Conservation (phyloP, 2,797 vertebrate genomes). For the Ctenochaetus hawaiiensis region DNA sequence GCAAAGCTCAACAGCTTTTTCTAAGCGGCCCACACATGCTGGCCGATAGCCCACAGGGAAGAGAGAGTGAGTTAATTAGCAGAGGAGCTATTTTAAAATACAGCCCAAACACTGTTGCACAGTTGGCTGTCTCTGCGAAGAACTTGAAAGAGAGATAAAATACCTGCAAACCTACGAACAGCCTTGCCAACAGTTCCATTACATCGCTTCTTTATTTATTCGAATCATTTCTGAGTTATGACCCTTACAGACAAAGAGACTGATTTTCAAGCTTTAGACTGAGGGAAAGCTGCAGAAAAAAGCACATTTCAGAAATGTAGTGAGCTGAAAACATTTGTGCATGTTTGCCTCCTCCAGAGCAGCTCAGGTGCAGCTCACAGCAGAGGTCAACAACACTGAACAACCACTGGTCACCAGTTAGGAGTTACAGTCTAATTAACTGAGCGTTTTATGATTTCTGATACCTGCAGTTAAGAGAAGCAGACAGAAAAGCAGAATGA, state of each 20-base stretch:
- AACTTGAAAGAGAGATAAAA: conserved; percentile 33
- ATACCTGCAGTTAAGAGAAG: neutral
- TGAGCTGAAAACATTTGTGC: neutral
- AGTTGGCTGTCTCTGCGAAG: conserved; percentile 34
- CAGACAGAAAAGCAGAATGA: neutral
- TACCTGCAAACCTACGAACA: conserved; percentile 16
- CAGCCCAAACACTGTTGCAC: conserved; percentile 53
- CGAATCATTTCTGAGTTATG: neutral
- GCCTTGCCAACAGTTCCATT: neutral
- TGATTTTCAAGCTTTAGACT: neutral
- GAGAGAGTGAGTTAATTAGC: conserved; percentile 65
- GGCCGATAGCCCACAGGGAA: conserved; percentile 53
- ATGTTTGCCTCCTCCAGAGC: neutral
- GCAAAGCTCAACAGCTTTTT: conserved; percentile 46
- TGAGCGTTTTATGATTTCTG: neutral
- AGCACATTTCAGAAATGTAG: neutral
- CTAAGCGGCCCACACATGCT: conserved; percentile 49
- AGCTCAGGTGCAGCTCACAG: neutral
- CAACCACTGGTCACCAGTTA: neutral
- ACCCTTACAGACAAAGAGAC: neutral
- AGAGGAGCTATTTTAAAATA: conserved; percentile 68
- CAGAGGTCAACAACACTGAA: too few relatives aligned
- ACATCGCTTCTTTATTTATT: neutral
- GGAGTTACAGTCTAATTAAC: neutral
- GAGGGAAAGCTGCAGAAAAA: neutral